Conservation (phyloP, 2,888 invertebrate species). For the Eutolmus rufibarbis region DNA sequence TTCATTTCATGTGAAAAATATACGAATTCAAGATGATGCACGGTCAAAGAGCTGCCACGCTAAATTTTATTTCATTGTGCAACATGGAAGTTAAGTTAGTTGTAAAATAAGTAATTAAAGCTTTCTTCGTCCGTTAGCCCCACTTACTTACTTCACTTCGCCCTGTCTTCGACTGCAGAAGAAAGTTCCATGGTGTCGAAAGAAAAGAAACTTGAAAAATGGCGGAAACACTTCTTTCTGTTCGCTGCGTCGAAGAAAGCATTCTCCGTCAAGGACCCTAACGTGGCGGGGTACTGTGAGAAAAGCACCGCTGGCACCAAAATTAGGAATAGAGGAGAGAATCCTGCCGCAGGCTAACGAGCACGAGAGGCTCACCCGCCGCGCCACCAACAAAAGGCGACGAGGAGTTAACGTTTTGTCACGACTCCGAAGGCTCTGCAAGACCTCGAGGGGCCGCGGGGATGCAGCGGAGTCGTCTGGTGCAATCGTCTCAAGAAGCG, state of each 20-base stretch:
- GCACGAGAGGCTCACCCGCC: not conserved
- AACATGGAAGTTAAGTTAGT: no score
- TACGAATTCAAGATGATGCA: no score
- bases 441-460: not conserved
- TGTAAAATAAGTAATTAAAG: not conserved
- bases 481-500: constrained; percentile 18
- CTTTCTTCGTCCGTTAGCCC: not conserved
- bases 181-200: not conserved
- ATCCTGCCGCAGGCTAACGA: not conserved
- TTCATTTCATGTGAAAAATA: no score
- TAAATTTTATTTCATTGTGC: no score
- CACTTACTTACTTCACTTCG: not conserved
- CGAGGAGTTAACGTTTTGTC: not conserved
- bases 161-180: not conserved
- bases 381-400: not conserved
- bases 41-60: no score
- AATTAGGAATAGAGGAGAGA: not conserved
- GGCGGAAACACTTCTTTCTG: not conserved
- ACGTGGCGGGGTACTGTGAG: not conserved
- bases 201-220: not conserved
- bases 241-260: not conserved
- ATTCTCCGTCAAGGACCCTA: not conserved
- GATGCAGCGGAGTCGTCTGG: not conserved
- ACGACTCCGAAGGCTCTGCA: not conserved
- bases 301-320: not conserved